These are phyloP conservation scores for Ichneumoninae sp. DNA, from an alignment of 2,888 invertebrate species.

Conservation along the genomic window DNA sequence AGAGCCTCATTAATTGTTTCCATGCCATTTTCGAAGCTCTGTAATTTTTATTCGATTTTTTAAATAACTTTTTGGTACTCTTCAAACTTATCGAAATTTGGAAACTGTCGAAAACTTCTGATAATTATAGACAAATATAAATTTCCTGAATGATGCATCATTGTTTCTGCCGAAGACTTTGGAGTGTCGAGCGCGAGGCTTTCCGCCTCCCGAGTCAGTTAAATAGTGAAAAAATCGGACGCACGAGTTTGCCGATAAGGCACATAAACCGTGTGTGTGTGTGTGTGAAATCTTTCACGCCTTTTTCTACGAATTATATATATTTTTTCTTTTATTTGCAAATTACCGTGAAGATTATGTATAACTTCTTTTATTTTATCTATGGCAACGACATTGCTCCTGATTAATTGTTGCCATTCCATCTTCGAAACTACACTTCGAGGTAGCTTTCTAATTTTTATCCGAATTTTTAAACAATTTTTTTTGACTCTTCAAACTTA, in stretches of 20 bases:
- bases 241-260: neutral
- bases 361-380: too few relatives aligned
- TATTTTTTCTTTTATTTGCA: neutral
- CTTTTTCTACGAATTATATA: neutral
- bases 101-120: too few relatives aligned
- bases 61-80: neutral
- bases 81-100: too few relatives aligned
- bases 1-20: too few relatives aligned
- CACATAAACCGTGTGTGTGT: too few relatives aligned
- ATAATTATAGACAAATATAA: neutral
- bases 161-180: conserved; percentile 1
- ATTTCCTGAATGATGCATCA: conserved; percentile 15
- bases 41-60: too few relatives aligned
- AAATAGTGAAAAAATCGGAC: neutral
- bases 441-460: too few relatives aligned
- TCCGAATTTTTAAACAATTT: neutral
- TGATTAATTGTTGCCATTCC: too few relatives aligned
- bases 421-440: too few relatives aligned
- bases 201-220: neutral
- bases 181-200: neutral
- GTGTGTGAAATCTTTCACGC: neutral
- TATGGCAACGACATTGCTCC: too few relatives aligned
- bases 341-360: neutral
- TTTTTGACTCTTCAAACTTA: too few relatives aligned
- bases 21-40: too few relatives aligned